Evolutionary conservation across 2,113 vertebrate genomes (phyloP).

Genomic region (Sisor rabdophorus): DNA sequence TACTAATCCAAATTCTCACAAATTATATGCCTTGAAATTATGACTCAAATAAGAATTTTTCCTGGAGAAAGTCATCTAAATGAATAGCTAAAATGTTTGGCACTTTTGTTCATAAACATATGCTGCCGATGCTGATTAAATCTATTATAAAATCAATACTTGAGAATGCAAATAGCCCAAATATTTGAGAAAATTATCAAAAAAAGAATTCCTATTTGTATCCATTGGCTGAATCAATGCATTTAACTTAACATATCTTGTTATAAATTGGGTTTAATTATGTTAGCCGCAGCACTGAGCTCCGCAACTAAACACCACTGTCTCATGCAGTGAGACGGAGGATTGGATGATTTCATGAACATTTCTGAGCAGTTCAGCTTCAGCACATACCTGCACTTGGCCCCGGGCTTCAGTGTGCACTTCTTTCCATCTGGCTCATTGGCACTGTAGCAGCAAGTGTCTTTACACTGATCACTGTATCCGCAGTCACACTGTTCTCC

Average conservation of each 20-base stretch:
- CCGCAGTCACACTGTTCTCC: constrained; percentile 95
- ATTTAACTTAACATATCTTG: not conserved
- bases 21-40: no score
- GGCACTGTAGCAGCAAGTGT: constrained; percentile 83
- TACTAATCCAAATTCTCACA: no score
- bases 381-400: constrained; percentile 81
- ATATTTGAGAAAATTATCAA: no score
- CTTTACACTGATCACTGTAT: constrained; percentile 91
- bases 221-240: not conserved
- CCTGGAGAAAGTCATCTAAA: no score
- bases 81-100: no score
- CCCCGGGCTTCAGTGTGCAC: constrained; percentile 79
- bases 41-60: no score
- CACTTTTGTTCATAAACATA: no score
- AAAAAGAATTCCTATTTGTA: no score
- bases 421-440: constrained; percentile 77
- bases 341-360: not conserved
- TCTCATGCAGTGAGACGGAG: not conserved
- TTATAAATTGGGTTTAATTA: not conserved
- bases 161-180: no score
- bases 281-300: no score
- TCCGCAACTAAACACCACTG: not conserved
- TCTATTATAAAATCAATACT: no score
- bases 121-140: no score
- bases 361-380: not conserved